Evolutionary conservation across 2,888 invertebrate species (phyloP).

Genomic region (Sesamia inferens): DNA sequence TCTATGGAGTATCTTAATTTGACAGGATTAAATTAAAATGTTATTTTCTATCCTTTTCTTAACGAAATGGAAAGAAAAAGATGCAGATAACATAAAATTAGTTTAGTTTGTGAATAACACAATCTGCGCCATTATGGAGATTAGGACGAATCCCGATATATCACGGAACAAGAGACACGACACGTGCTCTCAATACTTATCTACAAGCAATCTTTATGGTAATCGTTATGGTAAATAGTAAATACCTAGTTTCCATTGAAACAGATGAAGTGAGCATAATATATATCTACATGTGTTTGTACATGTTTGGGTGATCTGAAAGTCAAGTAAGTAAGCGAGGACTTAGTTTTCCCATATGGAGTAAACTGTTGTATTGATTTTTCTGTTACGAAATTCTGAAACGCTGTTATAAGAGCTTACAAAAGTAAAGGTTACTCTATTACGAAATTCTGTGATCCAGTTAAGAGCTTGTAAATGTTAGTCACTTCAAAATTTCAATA

Average conservation of each 20-base stretch:
- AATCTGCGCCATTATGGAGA: too few relatives aligned
- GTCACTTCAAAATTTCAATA: background rate
- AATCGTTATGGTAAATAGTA: constrained; percentile 11
- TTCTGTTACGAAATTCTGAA: too few relatives aligned
- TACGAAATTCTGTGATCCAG: too few relatives aligned
- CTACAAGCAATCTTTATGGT: background rate
- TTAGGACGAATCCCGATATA: constrained; percentile 10
- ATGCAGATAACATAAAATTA: too few relatives aligned
- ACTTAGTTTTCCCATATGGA: background rate
- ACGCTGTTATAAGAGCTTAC: too few relatives aligned
- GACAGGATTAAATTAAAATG: too few relatives aligned
- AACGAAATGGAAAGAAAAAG: too few relatives aligned
- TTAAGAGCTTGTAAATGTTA: background rate
- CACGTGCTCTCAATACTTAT: constrained; percentile 10
- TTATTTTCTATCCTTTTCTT: too few relatives aligned
- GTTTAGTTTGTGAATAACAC: too few relatives aligned
- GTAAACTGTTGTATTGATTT: background rate
- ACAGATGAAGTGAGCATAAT: constrained; percentile 2
- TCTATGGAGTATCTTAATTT: too few relatives aligned
- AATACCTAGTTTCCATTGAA: background rate
- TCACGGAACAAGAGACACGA: constrained; percentile 9
- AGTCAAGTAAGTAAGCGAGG: background rate
- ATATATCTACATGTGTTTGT: too few relatives aligned
- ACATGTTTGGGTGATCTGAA: background rate
- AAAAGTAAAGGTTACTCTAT: too few relatives aligned